Conservation (phyloP, 2,888 invertebrate species). For the Sclerodermus sp. region DNA sequence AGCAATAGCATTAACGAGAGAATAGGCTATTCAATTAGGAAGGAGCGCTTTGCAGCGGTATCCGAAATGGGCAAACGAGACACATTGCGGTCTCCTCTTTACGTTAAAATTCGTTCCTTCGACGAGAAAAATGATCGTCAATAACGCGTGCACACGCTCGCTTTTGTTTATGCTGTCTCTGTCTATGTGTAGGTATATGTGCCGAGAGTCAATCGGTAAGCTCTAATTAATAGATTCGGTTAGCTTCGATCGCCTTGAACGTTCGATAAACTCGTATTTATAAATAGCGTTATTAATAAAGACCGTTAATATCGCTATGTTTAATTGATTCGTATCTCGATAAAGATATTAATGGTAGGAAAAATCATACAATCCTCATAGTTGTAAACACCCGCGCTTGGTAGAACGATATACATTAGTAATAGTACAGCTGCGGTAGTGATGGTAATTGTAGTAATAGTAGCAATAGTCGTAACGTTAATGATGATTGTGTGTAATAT, state of each 20-base stretch:
- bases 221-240: constrained; percentile 5
- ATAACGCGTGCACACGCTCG: not conserved
- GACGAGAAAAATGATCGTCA: too few species aligned
- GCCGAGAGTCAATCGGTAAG: not conserved
- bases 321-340: constrained; percentile 23
- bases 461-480: constrained; percentile 36
- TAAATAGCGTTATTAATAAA: constrained; percentile 29
- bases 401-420: constrained; percentile 21
- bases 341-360: constrained; percentile 30
- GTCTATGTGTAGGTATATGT: not conserved
- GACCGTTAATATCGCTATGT: constrained; percentile 25
- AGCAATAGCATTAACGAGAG: too few species aligned
- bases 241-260: constrained; percentile 13
- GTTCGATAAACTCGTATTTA: constrained; percentile 21
- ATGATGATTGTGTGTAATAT: constrained; percentile 33
- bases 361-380: constrained; percentile 26
- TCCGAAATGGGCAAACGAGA: too few species aligned
- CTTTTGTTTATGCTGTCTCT: not conserved
- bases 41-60: too few species aligned
- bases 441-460: constrained; percentile 22
- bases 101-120: too few species aligned
- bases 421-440: constrained; percentile 23
- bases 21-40: too few species aligned
- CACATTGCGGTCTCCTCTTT: too few species aligned
- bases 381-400: constrained; percentile 12